These are phyloP conservation scores for Zaprionus inermis DNA, from an alignment of 1,140 invertebrate genomes.

Conservation along the genomic window DNA sequence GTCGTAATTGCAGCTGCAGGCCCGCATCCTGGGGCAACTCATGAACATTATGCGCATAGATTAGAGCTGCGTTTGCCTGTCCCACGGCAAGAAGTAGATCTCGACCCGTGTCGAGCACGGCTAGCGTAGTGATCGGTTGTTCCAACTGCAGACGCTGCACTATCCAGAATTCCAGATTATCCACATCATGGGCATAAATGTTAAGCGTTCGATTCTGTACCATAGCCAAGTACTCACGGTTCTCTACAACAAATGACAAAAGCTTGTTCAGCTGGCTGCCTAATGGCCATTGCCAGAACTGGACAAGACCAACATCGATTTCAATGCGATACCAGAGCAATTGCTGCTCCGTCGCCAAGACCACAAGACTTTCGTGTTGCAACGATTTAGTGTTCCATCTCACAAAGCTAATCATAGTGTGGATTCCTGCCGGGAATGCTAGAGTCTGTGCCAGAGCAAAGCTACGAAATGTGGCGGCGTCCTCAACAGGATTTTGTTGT, in stretches of 20 bases:
- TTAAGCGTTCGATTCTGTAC: constrained; percentile 49
- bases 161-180: constrained; percentile 69
- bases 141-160: constrained; percentile 64
- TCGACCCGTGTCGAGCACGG: constrained; percentile 64
- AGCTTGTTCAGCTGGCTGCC: constrained; percentile 38
- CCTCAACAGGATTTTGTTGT: constrained; percentile 20
- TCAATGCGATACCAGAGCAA: constrained; percentile 64
- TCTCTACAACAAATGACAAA: constrained; percentile 52
- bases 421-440: constrained; percentile 13
- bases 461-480: constrained; percentile 6
- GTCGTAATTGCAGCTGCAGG: constrained; percentile 50
- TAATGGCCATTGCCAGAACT: constrained; percentile 68
- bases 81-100: constrained; percentile 72
- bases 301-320: not conserved
- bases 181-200: constrained; percentile 67
- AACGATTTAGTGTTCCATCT: constrained; percentile 58
- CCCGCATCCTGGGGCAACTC: constrained; percentile 12
- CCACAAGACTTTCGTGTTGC: constrained; percentile 55
- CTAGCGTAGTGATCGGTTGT: constrained; percentile 42
- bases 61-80: constrained; percentile 51
- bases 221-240: constrained; percentile 51
- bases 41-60: constrained; percentile 60
- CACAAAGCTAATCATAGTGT: constrained; percentile 42
- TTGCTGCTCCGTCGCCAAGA: constrained; percentile 47
- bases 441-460: constrained; percentile 31